Conservation (phyloP, 1,140 invertebrate genomes). For the Phthorimaea operculella region DNA sequence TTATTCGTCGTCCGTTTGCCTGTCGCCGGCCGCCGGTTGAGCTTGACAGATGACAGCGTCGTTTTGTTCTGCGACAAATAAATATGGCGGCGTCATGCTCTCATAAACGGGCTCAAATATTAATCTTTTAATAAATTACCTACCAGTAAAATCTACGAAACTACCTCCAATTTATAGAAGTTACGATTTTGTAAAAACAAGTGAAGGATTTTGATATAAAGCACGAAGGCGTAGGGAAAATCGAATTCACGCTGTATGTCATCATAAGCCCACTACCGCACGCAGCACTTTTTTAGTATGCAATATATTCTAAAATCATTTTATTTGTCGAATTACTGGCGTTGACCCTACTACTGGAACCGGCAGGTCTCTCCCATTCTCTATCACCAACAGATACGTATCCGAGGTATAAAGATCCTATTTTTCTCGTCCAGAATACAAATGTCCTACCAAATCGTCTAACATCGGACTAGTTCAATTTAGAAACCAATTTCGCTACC, state of each 20-base stretch:
- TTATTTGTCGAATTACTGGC: too few relatives aligned
- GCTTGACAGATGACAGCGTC: constrained; percentile 50
- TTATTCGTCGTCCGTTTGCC: constrained; percentile 49
- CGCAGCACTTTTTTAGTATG: too few relatives aligned
- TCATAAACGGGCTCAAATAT: constrained; percentile 55
- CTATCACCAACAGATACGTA: not conserved
- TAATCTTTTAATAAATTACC: constrained; percentile 57
- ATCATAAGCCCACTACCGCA: too few relatives aligned
- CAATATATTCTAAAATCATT: constrained; percentile 2
- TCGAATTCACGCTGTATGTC: too few relatives aligned
- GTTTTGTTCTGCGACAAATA: constrained; percentile 52
- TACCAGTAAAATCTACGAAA: too few relatives aligned
- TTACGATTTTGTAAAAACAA: too few relatives aligned
- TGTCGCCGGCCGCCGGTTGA: constrained; percentile 41
- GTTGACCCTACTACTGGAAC: too few relatives aligned
- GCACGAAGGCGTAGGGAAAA: too few relatives aligned
- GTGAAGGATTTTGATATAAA: too few relatives aligned
- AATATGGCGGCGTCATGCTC: constrained; percentile 51
- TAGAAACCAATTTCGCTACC: constrained; percentile 65
- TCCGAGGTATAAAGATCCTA: constrained; percentile 31
- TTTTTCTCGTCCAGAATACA: constrained; percentile 65
- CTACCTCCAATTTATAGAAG: not conserved
- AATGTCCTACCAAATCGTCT: constrained; percentile 67
- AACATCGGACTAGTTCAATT: constrained; percentile 62
- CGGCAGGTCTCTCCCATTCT: too few relatives aligned